Percentiles rank a stretch among this genome's conserved stretches.
Conservation (phyloP, 2,797 vertebrate species). For the Cichlasoma orientale region DNA sequence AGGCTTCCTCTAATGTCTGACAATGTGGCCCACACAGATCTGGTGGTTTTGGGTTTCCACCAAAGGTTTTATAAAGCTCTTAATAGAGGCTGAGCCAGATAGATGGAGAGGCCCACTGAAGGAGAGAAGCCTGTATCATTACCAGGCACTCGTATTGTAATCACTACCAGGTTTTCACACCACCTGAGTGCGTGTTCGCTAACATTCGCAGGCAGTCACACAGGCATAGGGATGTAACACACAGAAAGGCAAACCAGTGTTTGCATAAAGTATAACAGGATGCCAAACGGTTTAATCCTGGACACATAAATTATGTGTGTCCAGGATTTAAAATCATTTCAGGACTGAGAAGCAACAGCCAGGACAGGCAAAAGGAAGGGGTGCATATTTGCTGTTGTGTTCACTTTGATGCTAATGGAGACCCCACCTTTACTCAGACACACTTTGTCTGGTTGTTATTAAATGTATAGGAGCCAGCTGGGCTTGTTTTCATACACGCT, state of each 20-base stretch:
- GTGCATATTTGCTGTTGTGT: conserved; percentile 10
- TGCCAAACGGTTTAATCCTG: conserved; percentile 41
- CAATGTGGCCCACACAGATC: conserved; percentile 68
- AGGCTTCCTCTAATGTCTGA: conserved; percentile 50
- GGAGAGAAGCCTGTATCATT: conserved; percentile 58
- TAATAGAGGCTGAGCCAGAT: conserved; percentile 47
- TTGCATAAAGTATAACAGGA: background rate
- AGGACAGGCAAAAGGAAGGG: background rate
- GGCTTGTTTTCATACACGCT: background rate
- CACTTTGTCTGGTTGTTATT: conserved; percentile 36
- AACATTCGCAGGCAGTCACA: conserved; percentile 18
- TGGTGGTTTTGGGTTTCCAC: conserved; percentile 72
- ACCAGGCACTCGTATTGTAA: conserved; percentile 59
- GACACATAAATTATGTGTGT: conserved; percentile 42
- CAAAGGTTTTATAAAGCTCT: conserved; percentile 71
- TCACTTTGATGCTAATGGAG: conserved; percentile 58
- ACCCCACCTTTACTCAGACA: conserved; percentile 44
- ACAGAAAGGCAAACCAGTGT: background rate
- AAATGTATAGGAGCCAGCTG: conserved; percentile 38
- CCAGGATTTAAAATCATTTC: conserved; percentile 40
- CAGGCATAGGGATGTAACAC: background rate
- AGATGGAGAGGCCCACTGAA: conserved; percentile 55
- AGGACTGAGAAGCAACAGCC: conserved; percentile 24
- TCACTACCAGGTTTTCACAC: conserved; percentile 64
- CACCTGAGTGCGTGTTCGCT: conserved; percentile 56